Evolutionary conservation across 64 coral and sea anemone species (phyloP).

Genomic region (Dendrophyllia cribrosa): DNA sequence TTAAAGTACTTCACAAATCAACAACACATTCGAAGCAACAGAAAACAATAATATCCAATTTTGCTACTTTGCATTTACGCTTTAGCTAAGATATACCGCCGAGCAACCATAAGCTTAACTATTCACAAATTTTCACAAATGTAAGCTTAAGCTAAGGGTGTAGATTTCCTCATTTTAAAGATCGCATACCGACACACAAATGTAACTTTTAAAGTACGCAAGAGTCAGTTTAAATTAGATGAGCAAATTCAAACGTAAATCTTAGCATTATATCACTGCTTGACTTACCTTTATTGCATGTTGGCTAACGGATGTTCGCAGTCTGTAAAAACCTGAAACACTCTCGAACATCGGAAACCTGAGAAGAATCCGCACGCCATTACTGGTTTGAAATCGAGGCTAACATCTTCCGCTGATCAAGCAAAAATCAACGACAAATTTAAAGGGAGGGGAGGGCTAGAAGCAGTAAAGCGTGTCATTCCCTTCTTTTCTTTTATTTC

Average conservation of each 20-base stretch:
- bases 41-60: too few species aligned
- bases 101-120: too few species aligned
- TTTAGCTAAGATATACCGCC: too few species aligned
- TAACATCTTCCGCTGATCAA: too few species aligned
- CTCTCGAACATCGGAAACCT: neutral
- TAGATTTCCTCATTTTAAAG: neutral
- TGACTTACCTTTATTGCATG: neutral
- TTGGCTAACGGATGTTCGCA: neutral
- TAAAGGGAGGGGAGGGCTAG: neutral
- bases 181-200: constrained; percentile 15
- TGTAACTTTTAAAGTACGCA: neutral
- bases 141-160: neutral
- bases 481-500: too few species aligned
- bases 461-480: too few species aligned
- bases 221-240: neutral
- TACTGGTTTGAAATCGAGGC: neutral
- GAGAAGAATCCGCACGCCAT: neutral
- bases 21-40: too few species aligned
- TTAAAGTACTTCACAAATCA: too few species aligned
- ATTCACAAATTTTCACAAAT: too few species aligned
- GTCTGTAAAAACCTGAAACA: neutral
- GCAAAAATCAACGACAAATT: too few species aligned
- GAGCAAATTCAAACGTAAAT: neutral
- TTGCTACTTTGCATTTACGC: too few species aligned
- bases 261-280: neutral